These are phyloP conservation scores for Brachynemurus nebulosus DNA, from an alignment of 2,888 invertebrate genomes.

Conservation along the genomic window DNA sequence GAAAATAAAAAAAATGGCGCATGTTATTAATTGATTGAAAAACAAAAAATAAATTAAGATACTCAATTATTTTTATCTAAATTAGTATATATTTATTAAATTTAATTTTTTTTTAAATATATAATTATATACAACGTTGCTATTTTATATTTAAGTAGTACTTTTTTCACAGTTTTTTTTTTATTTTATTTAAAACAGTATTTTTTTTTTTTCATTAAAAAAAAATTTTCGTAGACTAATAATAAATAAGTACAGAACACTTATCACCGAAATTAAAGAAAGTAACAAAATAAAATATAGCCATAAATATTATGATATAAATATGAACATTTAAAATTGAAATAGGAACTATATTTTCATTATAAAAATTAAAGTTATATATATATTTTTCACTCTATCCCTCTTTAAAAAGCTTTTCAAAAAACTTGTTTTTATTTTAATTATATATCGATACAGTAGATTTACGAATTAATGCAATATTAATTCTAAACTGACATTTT, in stretches of 20 bases:
- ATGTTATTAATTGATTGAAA: too few relatives aligned
- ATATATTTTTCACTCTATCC: background rate
- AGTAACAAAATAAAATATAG: slow-evolving; percentile 1
- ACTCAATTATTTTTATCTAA: too few relatives aligned
- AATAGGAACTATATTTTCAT: slow-evolving; percentile 2
- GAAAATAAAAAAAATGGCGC: too few relatives aligned
- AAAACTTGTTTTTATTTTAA: background rate
- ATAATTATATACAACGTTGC: too few relatives aligned
- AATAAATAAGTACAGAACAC: slow-evolving; percentile 2
- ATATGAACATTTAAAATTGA: slow-evolving; percentile 1
- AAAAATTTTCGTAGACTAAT: background rate
- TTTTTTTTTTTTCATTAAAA: background rate
- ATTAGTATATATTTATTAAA: too few relatives aligned
- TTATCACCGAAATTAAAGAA: background rate
- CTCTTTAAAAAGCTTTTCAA: background rate
- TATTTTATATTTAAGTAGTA: too few relatives aligned
- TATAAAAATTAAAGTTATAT: background rate
- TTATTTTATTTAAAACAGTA: background rate
- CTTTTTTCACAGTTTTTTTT: slow-evolving; percentile 1
- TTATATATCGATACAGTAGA: background rate
- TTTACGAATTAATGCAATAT: background rate
- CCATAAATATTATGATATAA: background rate
- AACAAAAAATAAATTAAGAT: too few relatives aligned
- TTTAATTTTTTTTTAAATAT: too few relatives aligned
- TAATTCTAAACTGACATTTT: background rate